Evolutionary conservation across 2,888 invertebrate species (phyloP), one percentile per base, ranked within the genome.

Genomic region (Tinea trinotella): DNA sequence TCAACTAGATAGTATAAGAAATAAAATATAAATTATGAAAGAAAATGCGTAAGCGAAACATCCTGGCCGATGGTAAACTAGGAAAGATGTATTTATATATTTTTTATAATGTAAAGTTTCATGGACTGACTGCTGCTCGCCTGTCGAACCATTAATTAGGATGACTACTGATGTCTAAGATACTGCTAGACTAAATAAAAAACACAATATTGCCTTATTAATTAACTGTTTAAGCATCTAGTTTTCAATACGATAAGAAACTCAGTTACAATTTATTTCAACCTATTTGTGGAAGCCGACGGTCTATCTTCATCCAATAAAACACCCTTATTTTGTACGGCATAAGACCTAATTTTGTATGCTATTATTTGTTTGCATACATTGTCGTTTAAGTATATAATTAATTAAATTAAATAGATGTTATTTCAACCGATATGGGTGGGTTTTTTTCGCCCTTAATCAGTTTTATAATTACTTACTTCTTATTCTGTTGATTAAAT

Each of bases 131-230:
- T 70, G 70, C 62, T 67, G 20, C 62, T 67, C 68, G 24, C 20
- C 70, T 22, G 24, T 24, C 64, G 62, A 65, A 65, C 74, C 76
- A 77, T 79, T 80, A 77, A 80, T 80, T 80, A 80, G 75, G 76
- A 70, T 75, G 63, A 70, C 67, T 66, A 12, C 50, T 6, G 18
- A 24, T 24, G 50, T 24, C 50, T 24, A 24, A 24, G 46, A 19
- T 46, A 10, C 19, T 10, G 15, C 46, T 46, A 46, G 46, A 6
- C 19, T 2, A 46, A 19, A 17, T 12, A 46, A 46, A 46, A 46
- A 19, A 17, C 19, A 46, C 7, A 19, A 46, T 46, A 46, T 46
- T n/a, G 19, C 46, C 46, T 46, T 46, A 46, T 46, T 46, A 46
- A 46, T 46, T 40, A 40, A 40, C 40, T 46, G 46, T 46, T 46